Conservation (phyloP, 2,113 vertebrate genomes). For the Numenius arquata region DNA sequence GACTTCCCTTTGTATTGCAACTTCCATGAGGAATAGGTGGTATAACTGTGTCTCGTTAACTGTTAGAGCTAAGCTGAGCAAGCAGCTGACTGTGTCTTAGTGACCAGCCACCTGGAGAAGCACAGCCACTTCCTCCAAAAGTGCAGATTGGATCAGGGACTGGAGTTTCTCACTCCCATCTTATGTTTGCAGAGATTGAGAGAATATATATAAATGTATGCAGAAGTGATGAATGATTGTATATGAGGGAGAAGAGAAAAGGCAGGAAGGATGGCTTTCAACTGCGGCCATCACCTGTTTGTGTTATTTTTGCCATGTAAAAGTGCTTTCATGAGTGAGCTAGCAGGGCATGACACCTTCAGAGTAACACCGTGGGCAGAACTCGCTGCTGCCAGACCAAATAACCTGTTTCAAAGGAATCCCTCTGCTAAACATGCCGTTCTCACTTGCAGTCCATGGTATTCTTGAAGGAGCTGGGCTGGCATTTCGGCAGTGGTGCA, state of each 20-base stretch:
- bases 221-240: background rate
- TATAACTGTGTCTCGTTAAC: background rate
- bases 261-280: background rate
- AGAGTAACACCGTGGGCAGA: background rate
- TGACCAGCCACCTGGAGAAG: background rate
- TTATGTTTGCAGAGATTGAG: background rate
- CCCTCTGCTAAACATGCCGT: no score
- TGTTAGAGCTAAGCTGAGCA: background rate
- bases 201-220: background rate
- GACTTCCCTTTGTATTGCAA: background rate
- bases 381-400: background rate
- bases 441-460: background rate
- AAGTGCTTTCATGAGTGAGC: background rate
- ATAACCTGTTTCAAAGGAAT: background rate
- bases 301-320: background rate
- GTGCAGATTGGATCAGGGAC: background rate
- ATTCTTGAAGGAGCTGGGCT: background rate
- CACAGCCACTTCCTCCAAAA: background rate
- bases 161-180: background rate
- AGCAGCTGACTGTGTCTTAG: background rate
- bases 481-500: background rate
- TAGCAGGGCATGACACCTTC: background rate
- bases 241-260: background rate
- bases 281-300: accelerated
- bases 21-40: background rate